Evolutionary conservation across 2,113 vertebrate genomes (phyloP).

Genomic region (Gavia stellata): DNA sequence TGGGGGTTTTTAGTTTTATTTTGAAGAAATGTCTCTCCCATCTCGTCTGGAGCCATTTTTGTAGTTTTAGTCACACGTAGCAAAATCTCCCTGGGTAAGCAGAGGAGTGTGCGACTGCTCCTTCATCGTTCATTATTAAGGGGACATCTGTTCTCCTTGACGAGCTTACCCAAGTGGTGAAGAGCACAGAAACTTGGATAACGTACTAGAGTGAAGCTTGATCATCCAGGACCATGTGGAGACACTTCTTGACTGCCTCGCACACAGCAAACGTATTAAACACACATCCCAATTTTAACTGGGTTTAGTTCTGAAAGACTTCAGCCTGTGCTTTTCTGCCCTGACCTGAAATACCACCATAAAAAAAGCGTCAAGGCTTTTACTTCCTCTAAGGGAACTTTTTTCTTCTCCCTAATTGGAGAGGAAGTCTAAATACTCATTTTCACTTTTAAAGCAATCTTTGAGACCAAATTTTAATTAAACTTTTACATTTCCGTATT

Average conservation of each 20-base stretch:
- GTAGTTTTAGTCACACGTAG: background rate
- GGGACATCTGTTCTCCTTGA: background rate
- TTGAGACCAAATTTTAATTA: background rate
- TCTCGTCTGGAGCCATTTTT: background rate
- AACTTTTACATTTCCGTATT: background rate
- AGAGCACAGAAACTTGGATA: background rate
- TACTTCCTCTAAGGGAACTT: background rate
- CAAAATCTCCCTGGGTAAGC: background rate
- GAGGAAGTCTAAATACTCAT: background rate
- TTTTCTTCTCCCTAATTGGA: background rate
- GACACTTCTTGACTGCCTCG: background rate
- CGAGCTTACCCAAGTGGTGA: background rate
- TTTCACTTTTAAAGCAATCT: background rate
- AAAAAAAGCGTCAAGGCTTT: background rate
- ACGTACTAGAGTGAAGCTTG: background rate
- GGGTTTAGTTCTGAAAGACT: background rate
- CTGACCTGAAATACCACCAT: background rate
- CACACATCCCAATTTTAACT: background rate
- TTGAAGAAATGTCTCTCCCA: background rate
- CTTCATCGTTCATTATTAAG: background rate
- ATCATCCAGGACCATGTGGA: background rate
- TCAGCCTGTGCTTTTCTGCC: background rate
- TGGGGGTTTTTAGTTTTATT: background rate
- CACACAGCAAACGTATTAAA: background rate
- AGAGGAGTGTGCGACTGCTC: fast-evolving